Base-by-base conservation (phyloP, 2,888 invertebrate genomes). In the Cryptocephalus moraei region DNA sequence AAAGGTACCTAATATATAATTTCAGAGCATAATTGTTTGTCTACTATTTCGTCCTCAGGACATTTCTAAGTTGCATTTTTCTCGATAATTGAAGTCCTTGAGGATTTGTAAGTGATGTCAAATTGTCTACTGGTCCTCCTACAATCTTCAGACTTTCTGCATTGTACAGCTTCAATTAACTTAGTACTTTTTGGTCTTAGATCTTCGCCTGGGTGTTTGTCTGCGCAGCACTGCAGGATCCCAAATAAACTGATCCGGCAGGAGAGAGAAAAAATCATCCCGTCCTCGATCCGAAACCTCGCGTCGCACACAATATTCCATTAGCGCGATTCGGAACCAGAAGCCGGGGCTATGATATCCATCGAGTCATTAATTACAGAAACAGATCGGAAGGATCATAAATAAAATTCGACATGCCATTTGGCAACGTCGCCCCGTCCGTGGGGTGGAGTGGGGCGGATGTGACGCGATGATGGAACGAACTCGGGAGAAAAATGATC, bases 391-490 rank as follows among this genome's bases (percentile, higher is more conserved):
- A 64, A 65, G 63, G 67, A 64, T 63, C 69, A 72, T 71, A 71
- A 71, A 70, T 72, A 71, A 72, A 70, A 72, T 69, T 70, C 69
- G 70, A 71, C 70, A 67, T 69, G 66, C 69, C 70, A 70, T 70
- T 71, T 71, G 71, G 70, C 70, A 70, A 70, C 70, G 70, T 70
- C 68, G 68, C 69, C 75, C 22, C 73, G 62, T 74, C 73, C 32
- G 32, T 13, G 74, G 74, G 74, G 75, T 78, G 74, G 73, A 11
- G n/a, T 36, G 74, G 74, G 75, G 75, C 78, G 71, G 75, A 75
- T 78, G 78, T 80, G 81, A 80, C 80, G 80, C 79, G 80, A 80
- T 81, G 81, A 81, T 80, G 80, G 80, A 80, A 78, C 79, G 80
- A 72, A 77, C 78, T 77, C 76, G 65, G 78, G 78, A 80, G 80